Base-by-base conservation (phyloP, 2,888 invertebrate species). In the Habrosyne pyritoides region DNA sequence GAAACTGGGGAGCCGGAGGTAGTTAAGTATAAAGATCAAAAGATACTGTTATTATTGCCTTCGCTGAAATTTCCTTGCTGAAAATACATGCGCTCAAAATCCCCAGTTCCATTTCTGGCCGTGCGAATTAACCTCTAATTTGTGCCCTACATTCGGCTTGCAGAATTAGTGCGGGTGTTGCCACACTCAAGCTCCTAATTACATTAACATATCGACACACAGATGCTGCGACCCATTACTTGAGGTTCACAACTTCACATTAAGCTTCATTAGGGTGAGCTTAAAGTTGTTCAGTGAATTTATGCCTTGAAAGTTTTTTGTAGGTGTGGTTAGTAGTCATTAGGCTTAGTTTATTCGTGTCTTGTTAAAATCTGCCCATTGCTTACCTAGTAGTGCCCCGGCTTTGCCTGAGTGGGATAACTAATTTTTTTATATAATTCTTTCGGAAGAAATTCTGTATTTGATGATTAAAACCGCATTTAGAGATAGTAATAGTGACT, bases 131-230 rank as follows among this genome's bases (percentile, higher is more conserved):
- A 42, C 18, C 42, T 18, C 42, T 42, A 42, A 42, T 42, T 42
- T 42, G 36, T 14, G 18, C 42, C 18, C 14, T 42, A 42, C 18
- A 42, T 42, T 42, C 18, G 42, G 18, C 14, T 42, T 8, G 5
- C 42, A 42, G 42, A 18, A 42, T 42, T 14, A 42, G 6, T 24
- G 3, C 42, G 42, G 8, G 42, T 42, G 18, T 42, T 42, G 42
- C 42, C 49, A 50, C 50, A 52, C 59, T 54, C 56, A 54, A 58
- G 58, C 64, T 48, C 14, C 61, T 65, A 67, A 74, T 74, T 69
- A 69, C 68, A 74, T 76, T 75, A 64, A 67, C 75, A 76, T 76
- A 76, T 69, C 56, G 67, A 60, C 56, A 49, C 66, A 71, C 42
- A 42, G 61, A 62, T 68, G 66, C 52, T 30, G 52, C 53, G 51